A percentile compares a stretch with the other conserved stretches of the same genome.
phyloP scores from a whole-genome alignment of 2,113 vertebrate genomes.

The Nicator chloris region DNA sequence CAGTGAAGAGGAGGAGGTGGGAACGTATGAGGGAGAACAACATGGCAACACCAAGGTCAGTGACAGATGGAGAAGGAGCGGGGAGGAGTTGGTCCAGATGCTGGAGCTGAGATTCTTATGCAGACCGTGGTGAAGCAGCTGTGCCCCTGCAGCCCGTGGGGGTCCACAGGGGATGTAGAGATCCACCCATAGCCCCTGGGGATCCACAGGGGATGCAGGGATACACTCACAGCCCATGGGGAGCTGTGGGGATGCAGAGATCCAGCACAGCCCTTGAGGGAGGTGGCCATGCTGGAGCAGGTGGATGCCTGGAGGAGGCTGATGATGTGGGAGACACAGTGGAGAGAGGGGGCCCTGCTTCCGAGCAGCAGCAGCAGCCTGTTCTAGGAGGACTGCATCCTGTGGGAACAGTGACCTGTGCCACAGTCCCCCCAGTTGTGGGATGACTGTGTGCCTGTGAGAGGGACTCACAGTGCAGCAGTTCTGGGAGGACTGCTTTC shows the following conservation, averaged over 20 bases:
- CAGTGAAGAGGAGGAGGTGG: neutral
- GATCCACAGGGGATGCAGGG: neutral
- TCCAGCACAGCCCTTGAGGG: rapidly evolving
- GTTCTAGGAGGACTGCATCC: neutral
- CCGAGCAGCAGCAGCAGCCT: neutral
- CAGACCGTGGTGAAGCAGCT: neutral
- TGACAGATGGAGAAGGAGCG: neutral
- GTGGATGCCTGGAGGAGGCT: neutral
- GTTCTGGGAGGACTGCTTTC: neutral
- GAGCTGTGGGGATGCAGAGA: neutral
- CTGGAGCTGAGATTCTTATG: neutral
- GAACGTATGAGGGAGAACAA: neutral
- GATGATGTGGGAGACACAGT: neutral
- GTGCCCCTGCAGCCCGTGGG: neutral
- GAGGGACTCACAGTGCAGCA: neutral
- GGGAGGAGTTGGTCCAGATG: neutral
- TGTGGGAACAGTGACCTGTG: rapidly evolving
- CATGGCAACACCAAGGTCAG: too few relatives aligned
- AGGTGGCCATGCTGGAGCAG: rapidly evolving
- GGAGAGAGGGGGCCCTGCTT: neutral
- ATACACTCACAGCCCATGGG: neutral
- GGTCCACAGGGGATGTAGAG: neutral
- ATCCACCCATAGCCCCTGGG: rapidly evolving
- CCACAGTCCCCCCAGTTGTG: rapidly evolving
- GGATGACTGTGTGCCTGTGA: neutral